A percentile compares a stretch with the other conserved stretches of the same genome.
Evolutionary conservation across 2,888 invertebrate genomes (phyloP).

Genomic region (Tachina grossa): DNA sequence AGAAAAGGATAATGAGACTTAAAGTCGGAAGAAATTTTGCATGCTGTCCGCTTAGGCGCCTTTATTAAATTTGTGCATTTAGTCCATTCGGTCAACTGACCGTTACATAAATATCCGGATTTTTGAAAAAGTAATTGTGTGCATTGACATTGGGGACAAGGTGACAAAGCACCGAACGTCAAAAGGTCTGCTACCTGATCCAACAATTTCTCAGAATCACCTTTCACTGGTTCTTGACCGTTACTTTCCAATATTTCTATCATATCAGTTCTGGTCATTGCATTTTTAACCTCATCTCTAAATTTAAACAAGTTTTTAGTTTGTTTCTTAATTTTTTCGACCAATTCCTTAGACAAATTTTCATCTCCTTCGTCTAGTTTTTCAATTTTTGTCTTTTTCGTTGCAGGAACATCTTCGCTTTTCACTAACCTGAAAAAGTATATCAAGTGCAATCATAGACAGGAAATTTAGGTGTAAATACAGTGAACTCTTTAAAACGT

Average conservation of each 20-base stretch:
- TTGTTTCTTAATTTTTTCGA: conserved; percentile 83
- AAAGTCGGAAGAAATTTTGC: conserved; percentile 87
- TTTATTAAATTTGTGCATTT: conserved; percentile 90
- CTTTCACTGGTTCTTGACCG: conserved; percentile 87
- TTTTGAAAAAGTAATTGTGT: conserved; percentile 89
- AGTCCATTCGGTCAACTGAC: conserved; percentile 90
- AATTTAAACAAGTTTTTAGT: conserved; percentile 84
- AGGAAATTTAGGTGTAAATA: background rate
- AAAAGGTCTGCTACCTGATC: conserved; percentile 92
- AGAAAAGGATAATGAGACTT: conserved; percentile 85
- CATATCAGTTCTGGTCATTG: conserved; percentile 86
- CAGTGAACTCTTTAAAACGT: too few relatives aligned
- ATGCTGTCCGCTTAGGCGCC: conserved; percentile 88
- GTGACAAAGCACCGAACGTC: conserved; percentile 92
- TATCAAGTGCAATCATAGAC: too few relatives aligned
- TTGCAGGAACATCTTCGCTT: conserved; percentile 84
- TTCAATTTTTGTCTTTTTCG: conserved; percentile 89
- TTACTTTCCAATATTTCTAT: conserved; percentile 88
- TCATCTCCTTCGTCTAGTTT: conserved; percentile 84
- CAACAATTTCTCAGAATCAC: conserved; percentile 85
- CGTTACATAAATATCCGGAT: conserved; percentile 92
- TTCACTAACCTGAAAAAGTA: conserved; percentile 76
- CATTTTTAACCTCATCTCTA: conserved; percentile 85
- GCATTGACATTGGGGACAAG: conserved; percentile 90
- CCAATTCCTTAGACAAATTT: conserved; percentile 85